phyloP scores from a whole-genome alignment of 2,113 vertebrate genomes.

The Excalfactoria chinensis region DNA sequence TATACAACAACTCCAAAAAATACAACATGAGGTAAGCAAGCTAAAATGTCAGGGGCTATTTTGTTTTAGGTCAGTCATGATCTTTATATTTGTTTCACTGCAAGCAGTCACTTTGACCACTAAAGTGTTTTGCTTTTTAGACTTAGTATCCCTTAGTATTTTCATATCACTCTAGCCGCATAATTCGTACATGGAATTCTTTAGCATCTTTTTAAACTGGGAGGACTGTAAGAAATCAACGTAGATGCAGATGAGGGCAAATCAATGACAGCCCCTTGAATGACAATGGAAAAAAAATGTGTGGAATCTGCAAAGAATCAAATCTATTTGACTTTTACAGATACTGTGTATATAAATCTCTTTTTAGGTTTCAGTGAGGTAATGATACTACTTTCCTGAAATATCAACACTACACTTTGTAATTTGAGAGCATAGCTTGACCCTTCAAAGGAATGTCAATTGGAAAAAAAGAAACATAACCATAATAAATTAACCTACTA shows the following conservation, averaged over 20 bases:
- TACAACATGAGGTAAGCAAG: neutral
- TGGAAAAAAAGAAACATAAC: neutral
- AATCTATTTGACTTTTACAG: neutral
- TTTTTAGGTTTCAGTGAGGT: neutral
- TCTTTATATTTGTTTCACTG: neutral
- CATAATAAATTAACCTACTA: fast-evolving
- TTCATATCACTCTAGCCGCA: neutral
- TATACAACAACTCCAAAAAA: neutral
- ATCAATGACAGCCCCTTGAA: neutral
- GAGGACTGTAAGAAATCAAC: neutral
- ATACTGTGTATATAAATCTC: neutral
- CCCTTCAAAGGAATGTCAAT: neutral
- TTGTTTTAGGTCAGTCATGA: neutral
- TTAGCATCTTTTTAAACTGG: neutral
- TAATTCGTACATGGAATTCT: neutral
- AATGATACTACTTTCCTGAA: neutral
- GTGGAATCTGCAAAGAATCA: neutral
- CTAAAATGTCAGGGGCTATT: neutral
- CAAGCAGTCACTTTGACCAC: neutral
- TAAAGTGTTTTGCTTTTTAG: neutral
- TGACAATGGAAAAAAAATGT: neutral
- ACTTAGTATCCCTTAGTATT: no score
- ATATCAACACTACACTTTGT: neutral
- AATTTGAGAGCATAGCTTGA: neutral
- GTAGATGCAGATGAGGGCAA: neutral